These are phyloP conservation scores for Cherax quadricarinatus DNA, from an alignment of 1,140 invertebrate species.

Conservation along the genomic window DNA sequence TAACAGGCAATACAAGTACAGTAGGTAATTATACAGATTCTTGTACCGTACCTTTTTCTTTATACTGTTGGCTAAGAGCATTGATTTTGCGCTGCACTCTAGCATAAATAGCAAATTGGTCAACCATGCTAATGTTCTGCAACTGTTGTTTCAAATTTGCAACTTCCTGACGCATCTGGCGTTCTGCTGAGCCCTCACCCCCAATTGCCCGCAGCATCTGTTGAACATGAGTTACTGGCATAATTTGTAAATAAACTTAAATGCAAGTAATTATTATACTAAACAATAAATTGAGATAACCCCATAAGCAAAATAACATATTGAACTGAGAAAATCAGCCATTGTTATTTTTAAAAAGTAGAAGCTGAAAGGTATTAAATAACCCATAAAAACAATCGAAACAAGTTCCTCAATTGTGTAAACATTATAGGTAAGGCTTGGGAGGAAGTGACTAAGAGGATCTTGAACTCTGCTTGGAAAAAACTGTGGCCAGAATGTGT, in stretches of 20 bases:
- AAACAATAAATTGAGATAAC: background rate
- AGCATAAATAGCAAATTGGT: constrained; percentile 61
- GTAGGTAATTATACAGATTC: too few relatives aligned
- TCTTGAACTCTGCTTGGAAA: too few relatives aligned
- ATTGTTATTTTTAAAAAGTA: background rate
- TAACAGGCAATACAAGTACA: too few relatives aligned
- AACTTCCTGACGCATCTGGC: constrained; percentile 53
- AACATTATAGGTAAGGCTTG: too few relatives aligned
- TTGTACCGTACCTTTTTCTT: constrained; percentile 36
- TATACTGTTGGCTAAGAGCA: constrained; percentile 54
- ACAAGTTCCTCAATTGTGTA: too few relatives aligned
- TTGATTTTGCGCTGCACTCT: constrained; percentile 60
- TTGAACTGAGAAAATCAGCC: background rate
- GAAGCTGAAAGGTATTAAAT: too few relatives aligned
- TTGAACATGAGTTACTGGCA: background rate
- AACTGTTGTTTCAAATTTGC: constrained; percentile 46
- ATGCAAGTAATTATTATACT: background rate
- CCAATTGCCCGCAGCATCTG: constrained; percentile 34
- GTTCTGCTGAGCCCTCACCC: constrained; percentile 35
- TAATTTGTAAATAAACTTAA: background rate
- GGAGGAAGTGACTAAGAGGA: too few relatives aligned
- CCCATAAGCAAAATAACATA: background rate
- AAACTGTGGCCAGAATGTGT: too few relatives aligned
- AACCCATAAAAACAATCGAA: too few relatives aligned
- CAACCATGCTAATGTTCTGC: constrained; percentile 58